These are phyloP conservation scores for Colletes collaris DNA, from an alignment of 2,888 invertebrate species.

Conservation along the genomic window DNA sequence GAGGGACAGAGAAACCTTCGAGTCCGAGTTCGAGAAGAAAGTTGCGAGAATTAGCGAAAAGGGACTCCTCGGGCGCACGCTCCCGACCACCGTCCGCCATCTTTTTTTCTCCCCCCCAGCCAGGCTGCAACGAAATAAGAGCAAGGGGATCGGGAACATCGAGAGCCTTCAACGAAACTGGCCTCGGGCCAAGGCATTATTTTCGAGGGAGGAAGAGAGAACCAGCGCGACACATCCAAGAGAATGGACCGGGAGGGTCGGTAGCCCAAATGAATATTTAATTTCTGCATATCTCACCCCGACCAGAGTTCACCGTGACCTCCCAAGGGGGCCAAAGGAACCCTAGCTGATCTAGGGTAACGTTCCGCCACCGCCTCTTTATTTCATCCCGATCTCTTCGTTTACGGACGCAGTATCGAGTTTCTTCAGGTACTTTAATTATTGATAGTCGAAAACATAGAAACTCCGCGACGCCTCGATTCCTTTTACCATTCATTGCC, in stretches of 20 bases:
- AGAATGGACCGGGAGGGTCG: conserved; percentile 46
- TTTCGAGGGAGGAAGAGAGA: conserved; percentile 45
- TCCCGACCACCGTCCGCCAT: conserved; percentile 22
- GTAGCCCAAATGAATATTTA: conserved; percentile 78
- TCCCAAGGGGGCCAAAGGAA: conserved; percentile 62
- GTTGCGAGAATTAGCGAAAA: conserved; percentile 19
- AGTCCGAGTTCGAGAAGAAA: background rate
- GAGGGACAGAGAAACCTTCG: too few relatives aligned
- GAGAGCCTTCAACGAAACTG: conserved; percentile 62
- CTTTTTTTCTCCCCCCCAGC: conserved; percentile 16
- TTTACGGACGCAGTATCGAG: conserved; percentile 34
- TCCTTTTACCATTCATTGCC: background rate
- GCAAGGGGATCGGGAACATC: conserved; percentile 36
- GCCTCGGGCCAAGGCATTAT: conserved; percentile 70
- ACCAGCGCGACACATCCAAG: conserved; percentile 13
- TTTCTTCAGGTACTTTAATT: conserved; percentile 19
- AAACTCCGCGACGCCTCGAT: background rate
- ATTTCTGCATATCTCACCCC: conserved; percentile 76
- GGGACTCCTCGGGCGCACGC: conserved; percentile 1
- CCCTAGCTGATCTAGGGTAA: conserved; percentile 53
- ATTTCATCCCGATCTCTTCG: conserved; percentile 2
- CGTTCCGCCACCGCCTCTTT: conserved; percentile 34
- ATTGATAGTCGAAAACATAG: too few relatives aligned
- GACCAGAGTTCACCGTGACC: conserved; percentile 60
- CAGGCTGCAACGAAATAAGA: conserved; percentile 39